Base-by-base conservation (phyloP, 2,113 vertebrate species). In the Pelmatolapia mariae region DNA sequence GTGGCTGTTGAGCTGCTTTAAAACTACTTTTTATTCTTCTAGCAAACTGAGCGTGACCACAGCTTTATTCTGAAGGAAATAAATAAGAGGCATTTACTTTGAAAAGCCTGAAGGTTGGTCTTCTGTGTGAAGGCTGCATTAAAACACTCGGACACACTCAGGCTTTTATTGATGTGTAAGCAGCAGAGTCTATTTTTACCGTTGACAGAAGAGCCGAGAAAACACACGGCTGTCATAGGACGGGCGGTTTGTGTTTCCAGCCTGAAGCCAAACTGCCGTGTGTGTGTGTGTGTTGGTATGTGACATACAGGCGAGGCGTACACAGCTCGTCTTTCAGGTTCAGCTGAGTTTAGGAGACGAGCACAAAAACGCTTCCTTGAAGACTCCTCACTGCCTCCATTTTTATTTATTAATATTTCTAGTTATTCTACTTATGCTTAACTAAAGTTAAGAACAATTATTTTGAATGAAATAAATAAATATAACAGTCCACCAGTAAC, bases 161-260 rank as follows among this genome's bases (percentile, higher is more conserved):
- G 71, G n/a, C 6, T 33, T 8, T 22, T 43, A 71, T 3, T 87
- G 90, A 87, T 79, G 88, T 31, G 66, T 82, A 31, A 89, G 81
- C 90, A 90, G 68, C 80, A 50, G 66, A 16, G 3, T 40, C 86
- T 93, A 93, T 94, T 92, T 93, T 86, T 91, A 92, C 86, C 19
- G 11, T n/a, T 73, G 43, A 31, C 71, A 83, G 59, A 57, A 18
- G 87, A 52, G 81, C 80, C 7, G 5, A 22, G 56, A 9, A 40
- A 15, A 86, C 71, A 73, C 86, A 50, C 4, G 33, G 71, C 83
- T 47, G 85, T 92, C 81, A 71, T 81, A 88, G 82, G 82, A 81
- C 81, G 6, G 4, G 18, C 0, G 85, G 80, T 36, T 88, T 81
- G 84, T 36, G 56, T 90, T 93, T 91, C 89, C 76, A 82, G 12